Base-by-base conservation (phyloP, 2,113 vertebrate species). In the Uropsilus gracilis region DNA sequence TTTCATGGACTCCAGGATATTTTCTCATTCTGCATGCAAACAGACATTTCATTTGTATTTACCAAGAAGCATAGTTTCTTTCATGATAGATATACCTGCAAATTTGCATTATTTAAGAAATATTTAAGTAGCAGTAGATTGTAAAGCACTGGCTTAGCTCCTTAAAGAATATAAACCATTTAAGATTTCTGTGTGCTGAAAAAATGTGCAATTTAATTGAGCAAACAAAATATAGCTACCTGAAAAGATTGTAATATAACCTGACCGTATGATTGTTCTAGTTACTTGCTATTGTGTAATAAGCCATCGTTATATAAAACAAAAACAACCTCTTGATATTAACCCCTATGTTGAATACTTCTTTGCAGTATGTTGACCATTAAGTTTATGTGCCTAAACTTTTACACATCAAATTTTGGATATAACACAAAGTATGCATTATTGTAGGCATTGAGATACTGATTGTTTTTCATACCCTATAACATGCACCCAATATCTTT, bases 91-190 rank as follows among this genome's bases (percentile, higher is more conserved):
- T 46, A n/a, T 55, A 87, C 28, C 50, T 78, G 22, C 64, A 86
- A 75, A 78, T 57, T 68, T 88, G 32, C 22, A 89, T 50, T 48
- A 88, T 37, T 93, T 63, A 86, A 85, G 68, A 89, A 85, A 77
- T 80, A 86, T 85, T 92, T 92, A 82, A n/a, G 30, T 94, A 81
- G 61, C 37, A 88, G 78, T 44, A 69, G 34, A 75, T 88, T 92
- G 77, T 57, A 77, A 94, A 92, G 68, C 22, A 30, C 34, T 73
- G 66, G 46, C 28, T 83, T 81, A 72, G 85, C 80, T 61, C 34
- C 26, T 39, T 61, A n/a, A 34, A 80, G 87, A 84, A 89, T 73
- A 90, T 13, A 85, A 77, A 94, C 73, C 37, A 76, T 55, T 85
- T 55, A 77, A 76, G 48, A 30, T 61, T 85, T 64, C 22, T 48